Percentiles rank a stretch among this genome's conserved stretches.
Evolutionary conservation across 2,113 vertebrate species (phyloP).

Genomic region (Anarrhichthys ocellatus): DNA sequence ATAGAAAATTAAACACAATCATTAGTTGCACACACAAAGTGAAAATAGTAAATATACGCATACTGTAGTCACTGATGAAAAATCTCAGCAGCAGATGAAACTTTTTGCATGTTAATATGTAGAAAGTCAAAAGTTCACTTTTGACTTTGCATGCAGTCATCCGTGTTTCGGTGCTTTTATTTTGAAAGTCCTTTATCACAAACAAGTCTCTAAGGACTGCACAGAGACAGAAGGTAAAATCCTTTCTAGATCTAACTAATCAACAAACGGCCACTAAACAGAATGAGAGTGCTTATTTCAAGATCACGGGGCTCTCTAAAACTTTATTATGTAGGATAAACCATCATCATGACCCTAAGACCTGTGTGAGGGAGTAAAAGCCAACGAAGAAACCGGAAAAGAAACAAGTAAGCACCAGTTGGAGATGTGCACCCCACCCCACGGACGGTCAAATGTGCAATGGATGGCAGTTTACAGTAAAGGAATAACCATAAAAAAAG

Average conservation of each 20-base stretch:
- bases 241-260: background rate
- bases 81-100: no score
- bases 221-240: background rate
- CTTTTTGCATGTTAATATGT: no score
- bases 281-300: background rate
- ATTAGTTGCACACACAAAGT: no score
- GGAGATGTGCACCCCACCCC: background rate
- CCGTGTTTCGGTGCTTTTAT: background rate
- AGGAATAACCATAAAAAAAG: background rate
- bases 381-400: background rate
- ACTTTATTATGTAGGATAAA: background rate
- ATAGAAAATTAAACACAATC: background rate
- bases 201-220: background rate
- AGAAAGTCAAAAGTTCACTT: no score
- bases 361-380: background rate
- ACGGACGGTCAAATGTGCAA: background rate
- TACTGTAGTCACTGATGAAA: no score
- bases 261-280: background rate
- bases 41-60: no score
- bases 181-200: background rate
- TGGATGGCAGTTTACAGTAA: background rate
- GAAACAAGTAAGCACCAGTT: background rate
- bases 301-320: background rate
- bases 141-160: background rate
- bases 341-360: background rate